phyloP scores from a whole-genome alignment of 1,140 invertebrate genomes.

The Coenobita brevimanus region DNA sequence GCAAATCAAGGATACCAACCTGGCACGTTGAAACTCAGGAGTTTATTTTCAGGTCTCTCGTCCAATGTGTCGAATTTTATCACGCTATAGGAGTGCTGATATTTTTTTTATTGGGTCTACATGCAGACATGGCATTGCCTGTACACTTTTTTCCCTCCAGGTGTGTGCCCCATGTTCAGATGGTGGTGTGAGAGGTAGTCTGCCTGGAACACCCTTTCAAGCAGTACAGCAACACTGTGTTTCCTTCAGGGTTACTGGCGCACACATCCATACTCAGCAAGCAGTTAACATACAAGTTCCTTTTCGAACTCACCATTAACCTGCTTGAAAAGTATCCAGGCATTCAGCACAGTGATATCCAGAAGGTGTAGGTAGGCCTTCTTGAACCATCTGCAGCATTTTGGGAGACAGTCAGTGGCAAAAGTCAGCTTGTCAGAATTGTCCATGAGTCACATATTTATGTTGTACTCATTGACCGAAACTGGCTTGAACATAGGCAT shows the following conservation, averaged over 20 bases:
- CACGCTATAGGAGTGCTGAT: no score
- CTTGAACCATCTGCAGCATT: not conserved
- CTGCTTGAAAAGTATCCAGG: not conserved
- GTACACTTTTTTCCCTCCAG: not conserved
- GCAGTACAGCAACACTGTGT: not conserved
- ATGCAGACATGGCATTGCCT: not conserved
- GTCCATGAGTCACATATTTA: conserved; percentile 3
- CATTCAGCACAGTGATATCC: not conserved
- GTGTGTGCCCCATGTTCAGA: no score
- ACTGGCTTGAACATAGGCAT: not conserved
- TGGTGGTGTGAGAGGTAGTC: not conserved
- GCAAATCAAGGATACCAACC: no score
- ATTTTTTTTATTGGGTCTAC: no score
- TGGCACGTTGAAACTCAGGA: no score
- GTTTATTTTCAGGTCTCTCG: no score
- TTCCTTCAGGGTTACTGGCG: not conserved
- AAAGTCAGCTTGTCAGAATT: not conserved
- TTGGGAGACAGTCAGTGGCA: not conserved
- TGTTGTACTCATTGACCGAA: not conserved
- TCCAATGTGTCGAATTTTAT: no score
- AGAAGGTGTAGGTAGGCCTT: conserved; percentile 18
- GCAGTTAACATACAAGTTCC: not conserved
- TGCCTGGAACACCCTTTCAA: not conserved
- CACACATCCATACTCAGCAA: not conserved
- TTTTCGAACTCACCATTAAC: not conserved